Evolutionary conservation across 2,888 invertebrate species (phyloP).

Genomic region (Hypsopygia costalis): DNA sequence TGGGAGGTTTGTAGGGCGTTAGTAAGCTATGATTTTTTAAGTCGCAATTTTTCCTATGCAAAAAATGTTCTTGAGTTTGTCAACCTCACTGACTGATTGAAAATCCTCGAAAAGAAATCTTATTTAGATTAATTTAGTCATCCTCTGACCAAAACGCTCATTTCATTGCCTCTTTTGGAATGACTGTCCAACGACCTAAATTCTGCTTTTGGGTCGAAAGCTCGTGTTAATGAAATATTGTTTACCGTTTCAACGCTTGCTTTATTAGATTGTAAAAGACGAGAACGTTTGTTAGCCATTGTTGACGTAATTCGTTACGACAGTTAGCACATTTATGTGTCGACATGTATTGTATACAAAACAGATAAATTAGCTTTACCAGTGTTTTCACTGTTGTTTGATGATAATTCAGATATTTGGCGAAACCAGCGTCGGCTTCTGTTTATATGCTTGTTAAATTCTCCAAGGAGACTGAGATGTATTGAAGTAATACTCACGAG

Average conservation of each 20-base stretch:
- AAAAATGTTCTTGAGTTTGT: too few relatives aligned
- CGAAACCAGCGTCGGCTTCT: not conserved
- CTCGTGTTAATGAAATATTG: conserved; percentile 62
- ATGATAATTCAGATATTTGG: not conserved
- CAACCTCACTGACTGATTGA: not conserved
- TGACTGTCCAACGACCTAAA: conserved; percentile 42
- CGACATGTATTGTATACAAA: not conserved
- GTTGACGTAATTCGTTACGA: conserved; percentile 23
- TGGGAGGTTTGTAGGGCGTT: too few relatives aligned
- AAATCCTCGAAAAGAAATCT: not conserved
- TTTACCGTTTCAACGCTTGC: conserved; percentile 50
- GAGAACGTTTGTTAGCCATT: conserved; percentile 22
- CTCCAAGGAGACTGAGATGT: too few relatives aligned
- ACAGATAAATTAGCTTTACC: not conserved
- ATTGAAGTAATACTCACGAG: too few relatives aligned
- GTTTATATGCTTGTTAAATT: too few relatives aligned
- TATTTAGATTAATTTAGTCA: not conserved
- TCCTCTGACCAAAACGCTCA: conserved; percentile 16
- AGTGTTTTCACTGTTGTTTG: not conserved
- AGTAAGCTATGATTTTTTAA: too few relatives aligned
- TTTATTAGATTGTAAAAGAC: conserved; percentile 50
- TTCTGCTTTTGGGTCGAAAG: conserved; percentile 56
- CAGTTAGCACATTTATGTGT: not conserved
- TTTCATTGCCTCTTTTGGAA: conserved; percentile 33
- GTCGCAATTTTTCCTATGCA: too few relatives aligned